phyloP scores from a whole-genome alignment of 2,113 vertebrate species.

The Panthera leo region DNA sequence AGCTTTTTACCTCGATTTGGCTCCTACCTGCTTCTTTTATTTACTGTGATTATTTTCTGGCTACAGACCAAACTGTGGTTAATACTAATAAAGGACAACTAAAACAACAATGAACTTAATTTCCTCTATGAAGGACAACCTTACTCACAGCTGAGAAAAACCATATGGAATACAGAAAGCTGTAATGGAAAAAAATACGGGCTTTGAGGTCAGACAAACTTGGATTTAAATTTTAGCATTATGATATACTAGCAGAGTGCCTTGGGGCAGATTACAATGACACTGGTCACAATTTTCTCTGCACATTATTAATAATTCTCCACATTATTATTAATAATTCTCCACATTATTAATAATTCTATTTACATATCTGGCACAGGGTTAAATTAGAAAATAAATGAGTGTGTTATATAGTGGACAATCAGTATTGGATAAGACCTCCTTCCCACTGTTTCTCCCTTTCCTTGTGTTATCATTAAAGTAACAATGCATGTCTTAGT shows the following conservation, averaged over 20 bases:
- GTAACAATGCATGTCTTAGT: neutral
- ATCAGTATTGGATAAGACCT: neutral
- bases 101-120: neutral
- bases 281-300: neutral
- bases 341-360: neutral
- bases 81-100: neutral
- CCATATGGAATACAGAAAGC: neutral
- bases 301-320: neutral
- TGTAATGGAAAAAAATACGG: neutral
- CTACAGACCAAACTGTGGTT: neutral
- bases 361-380: neutral
- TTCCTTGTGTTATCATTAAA: neutral
- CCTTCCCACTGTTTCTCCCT: neutral
- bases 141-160: neutral
- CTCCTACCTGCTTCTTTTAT: neutral
- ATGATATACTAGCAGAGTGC: neutral
- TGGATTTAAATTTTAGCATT: slow-evolving; percentile 7
- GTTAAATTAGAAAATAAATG: neutral
- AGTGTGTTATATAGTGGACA: neutral
- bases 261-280: neutral
- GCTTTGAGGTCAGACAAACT: neutral
- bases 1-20: neutral
- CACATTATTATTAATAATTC: neutral
- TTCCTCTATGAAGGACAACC: neutral
- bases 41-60: neutral